phyloP scores from a whole-genome alignment of 92 coral and sea anemone genomes.

The Isaurus tuberculatus region DNA sequence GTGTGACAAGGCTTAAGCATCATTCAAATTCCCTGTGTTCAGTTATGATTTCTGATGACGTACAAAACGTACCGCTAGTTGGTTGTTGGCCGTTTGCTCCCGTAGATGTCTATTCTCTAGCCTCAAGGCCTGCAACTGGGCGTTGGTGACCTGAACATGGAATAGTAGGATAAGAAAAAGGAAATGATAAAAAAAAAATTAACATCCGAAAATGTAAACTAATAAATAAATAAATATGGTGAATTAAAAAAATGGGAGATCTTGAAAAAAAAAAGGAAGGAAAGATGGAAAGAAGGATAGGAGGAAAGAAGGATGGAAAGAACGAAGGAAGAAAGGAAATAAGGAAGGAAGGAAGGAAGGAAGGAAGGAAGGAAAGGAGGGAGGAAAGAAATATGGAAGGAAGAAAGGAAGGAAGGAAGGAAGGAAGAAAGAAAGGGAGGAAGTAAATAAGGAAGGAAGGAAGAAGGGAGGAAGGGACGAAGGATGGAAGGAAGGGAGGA shows the following conservation, averaged over 20 bases:
- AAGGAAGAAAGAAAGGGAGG: not conserved
- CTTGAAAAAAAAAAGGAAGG: not conserved
- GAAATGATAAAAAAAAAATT: not conserved
- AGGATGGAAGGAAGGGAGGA: not conserved
- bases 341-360: not conserved
- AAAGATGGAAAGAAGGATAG: not conserved
- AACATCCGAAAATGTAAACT: not conserved
- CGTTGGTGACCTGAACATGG: conserved; percentile 80
- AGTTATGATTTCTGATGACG: not conserved
- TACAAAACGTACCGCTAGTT: conserved; percentile 62
- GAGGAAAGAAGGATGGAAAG: not conserved
- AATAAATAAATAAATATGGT: not conserved
- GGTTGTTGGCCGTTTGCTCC: conserved; percentile 77
- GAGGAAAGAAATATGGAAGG: not conserved
- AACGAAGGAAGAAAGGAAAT: not conserved
- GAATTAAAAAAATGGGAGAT: not conserved
- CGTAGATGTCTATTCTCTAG: conserved; percentile 93
- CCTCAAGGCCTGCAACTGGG: conserved; percentile 91
- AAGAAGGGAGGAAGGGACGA: not conserved
- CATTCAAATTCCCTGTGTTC: not conserved
- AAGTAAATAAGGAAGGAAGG: not conserved
- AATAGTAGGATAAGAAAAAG: not conserved
- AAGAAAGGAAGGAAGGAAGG: not conserved
- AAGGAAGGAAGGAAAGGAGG: not conserved
- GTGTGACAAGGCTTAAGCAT: not conserved